Base-by-base conservation (phyloP, 1,140 invertebrate species). In the Lasaia peninsularis region DNA sequence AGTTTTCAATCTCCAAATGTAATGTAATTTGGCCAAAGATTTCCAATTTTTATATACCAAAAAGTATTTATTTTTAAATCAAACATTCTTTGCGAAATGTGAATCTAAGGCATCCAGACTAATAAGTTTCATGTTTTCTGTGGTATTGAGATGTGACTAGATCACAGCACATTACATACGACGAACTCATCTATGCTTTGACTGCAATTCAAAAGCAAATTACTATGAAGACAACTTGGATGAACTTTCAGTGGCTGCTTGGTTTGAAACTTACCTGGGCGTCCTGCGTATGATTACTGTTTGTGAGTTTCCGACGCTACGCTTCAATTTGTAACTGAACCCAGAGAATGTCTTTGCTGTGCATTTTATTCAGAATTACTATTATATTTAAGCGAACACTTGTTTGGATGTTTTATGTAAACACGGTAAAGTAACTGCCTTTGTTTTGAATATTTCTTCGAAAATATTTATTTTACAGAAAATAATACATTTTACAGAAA, bases 251-350 rank as follows among this genome's bases (percentile, higher is more conserved):
- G 60, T 65, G 58, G 62, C 58, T 68, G 24, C 44, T 66, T 59
- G 58, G 53, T 67, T 62, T 62, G 49, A 63, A 71, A 73, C 63
- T 73, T 67, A 71, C 63, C 69, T 66, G 60, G 34, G 58, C 63
- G 58, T 67, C 77, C 74, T 73, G 72, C 76, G 75, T 79, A 83
- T 83, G 77, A 79, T 82, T 86, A 84, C 40, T 20, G 18, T 82
- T 82, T 81, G 74, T 60, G 67, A 78, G 72, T 78, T 80, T 65
- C 70, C 52, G 52, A 54, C 59, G 65, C 73, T 65, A 73, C 63
- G 72, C 71, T 73, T 73, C 73, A 83, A 78, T 86, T 83, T 81
- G 78, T 73, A 67, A 71, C 64, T 71, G 58, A 70, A 73, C 64
- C 75, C 65, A n/a, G 55, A 56, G 62, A 71, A 68, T 67, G 72